Conservation (phyloP, 2,888 invertebrate species). For the Leptura quadrifasciata region DNA sequence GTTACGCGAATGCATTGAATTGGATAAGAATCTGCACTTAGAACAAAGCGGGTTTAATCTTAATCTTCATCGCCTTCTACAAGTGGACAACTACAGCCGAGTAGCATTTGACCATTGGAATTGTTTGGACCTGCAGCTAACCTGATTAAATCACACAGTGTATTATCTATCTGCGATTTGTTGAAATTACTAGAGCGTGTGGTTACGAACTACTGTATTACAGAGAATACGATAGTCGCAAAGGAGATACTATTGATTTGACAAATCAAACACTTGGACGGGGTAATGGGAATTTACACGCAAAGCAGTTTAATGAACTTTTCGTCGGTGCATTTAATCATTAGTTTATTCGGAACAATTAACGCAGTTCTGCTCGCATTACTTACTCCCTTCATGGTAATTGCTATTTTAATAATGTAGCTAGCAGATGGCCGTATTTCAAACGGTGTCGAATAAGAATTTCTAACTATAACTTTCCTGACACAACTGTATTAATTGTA, state of each 20-base stretch:
- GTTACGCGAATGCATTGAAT: background rate
- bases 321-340: conserved; percentile 36
- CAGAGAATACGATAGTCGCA: conserved; percentile 39
- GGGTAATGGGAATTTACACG: conserved; percentile 45
- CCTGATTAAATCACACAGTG: conserved; percentile 27
- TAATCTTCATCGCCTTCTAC: conserved; percentile 28
- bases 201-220: conserved; percentile 29
- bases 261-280: conserved; percentile 46
- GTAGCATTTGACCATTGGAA: conserved; percentile 20
- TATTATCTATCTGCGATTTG: conserved; percentile 37
- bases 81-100: conserved; percentile 20
- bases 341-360: conserved; percentile 28
- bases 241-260: conserved; percentile 49
- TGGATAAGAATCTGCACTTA: conserved; percentile 12
- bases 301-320: conserved; percentile 47
- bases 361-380: conserved; percentile 19
- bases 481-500: too few relatives aligned
- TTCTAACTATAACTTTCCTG: background rate
- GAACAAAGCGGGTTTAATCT: conserved; percentile 23
- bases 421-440: background rate
- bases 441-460: background rate
- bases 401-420: conserved; percentile 11
- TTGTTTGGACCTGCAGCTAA: conserved; percentile 15
- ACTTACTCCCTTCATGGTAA: conserved; percentile 4
- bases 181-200: conserved; percentile 40